Evolutionary conservation across 1,140 invertebrate species (phyloP), one percentile per base, ranked within the genome.

Genomic region (Pygmarrhopalites habei): DNA sequence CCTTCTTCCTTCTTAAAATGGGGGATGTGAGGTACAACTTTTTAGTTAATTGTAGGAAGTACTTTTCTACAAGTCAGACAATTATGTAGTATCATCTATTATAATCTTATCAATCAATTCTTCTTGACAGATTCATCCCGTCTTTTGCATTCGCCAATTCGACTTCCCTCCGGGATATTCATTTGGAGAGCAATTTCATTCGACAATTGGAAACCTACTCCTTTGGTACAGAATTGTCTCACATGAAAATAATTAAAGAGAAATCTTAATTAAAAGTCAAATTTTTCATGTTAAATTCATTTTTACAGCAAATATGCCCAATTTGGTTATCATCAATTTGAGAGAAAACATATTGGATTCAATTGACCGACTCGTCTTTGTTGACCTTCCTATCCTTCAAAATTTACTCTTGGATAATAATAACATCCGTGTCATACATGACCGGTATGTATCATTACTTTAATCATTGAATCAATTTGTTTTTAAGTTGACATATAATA

Each of bases 271-370:
- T n/a, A n/a, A n/a, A n/a, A n/a, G n/a, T n/a, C n/a, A n/a, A n/a
- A n/a, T n/a, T n/a, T n/a, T n/a, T n/a, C n/a, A n/a, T n/a, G n/a
- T n/a, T n/a, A n/a, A n/a, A n/a, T n/a, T n/a, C n/a, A n/a, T n/a
- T n/a, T n/a, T n/a, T n/a, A n/a, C n/a, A n/a, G n/a, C 83, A 21
- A 80, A 85, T 67, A 78, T 88, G 64, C 79, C 79, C 0, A 82
- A 82, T 61, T 74, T 90, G 46, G 80, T 80, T 7, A 76, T 80
- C 3, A 78, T 89, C 57, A 83, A 82, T 73, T 75, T 90, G 59
- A 82, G 85, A 61, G 82, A 85, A 52, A 90, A 90, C 73, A 78
- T 78, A 66, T 84, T 90, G 46, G 74, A 79, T 1, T 85, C 86
- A 72, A 81, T 90, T 49, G 82, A 83, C 61, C 81, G 83, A 44